A percentile compares a stretch with the other conserved stretches of the same genome.
phyloP scores from a whole-genome alignment of 2,888 invertebrate species.

The Octodonta nipae region DNA sequence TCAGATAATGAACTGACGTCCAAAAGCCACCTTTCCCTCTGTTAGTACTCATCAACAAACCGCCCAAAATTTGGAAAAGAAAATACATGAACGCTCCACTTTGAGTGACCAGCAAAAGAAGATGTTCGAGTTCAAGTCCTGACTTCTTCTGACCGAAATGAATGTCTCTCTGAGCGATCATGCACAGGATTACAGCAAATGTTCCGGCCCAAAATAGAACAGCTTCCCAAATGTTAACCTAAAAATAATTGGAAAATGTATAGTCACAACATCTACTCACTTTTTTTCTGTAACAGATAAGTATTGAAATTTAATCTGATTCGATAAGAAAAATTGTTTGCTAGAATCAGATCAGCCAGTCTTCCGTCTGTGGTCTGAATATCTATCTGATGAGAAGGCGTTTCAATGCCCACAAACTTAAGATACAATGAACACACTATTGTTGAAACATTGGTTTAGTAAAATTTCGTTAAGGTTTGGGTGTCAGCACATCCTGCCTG shows the following conservation, averaged over 20 bases:
- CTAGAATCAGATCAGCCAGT: too few relatives aligned
- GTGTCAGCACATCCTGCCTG: too few relatives aligned
- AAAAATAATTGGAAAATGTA: conserved; percentile 19
- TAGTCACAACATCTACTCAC: too few relatives aligned
- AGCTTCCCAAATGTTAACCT: conserved; percentile 43
- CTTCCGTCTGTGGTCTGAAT: too few relatives aligned
- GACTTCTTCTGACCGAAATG: conserved; percentile 15
- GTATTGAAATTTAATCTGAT: too few relatives aligned
- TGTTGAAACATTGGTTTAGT: too few relatives aligned
- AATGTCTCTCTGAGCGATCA: conserved; percentile 18
- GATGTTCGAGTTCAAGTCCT: conserved; percentile 52
- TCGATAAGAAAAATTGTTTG: too few relatives aligned
- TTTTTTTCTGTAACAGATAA: too few relatives aligned
- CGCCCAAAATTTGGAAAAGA: conserved; percentile 70
- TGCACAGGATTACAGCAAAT: conserved; percentile 18
- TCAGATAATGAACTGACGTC: conserved; percentile 19
- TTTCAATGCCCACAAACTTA: too few relatives aligned
- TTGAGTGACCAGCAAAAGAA: conserved; percentile 68
- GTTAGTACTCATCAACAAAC: conserved; percentile 43
- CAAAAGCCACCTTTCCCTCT: conserved; percentile 25
- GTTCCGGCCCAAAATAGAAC: conserved; percentile 21
- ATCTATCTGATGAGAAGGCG: too few relatives aligned
- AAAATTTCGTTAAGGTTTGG: too few relatives aligned
- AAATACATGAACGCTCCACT: conserved; percentile 74
- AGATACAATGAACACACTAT: too few relatives aligned